Evolutionary conservation across 2,888 invertebrate species (phyloP), one percentile per base, ranked within the genome.

Genomic region (Xestoiulus laeticollis): DNA sequence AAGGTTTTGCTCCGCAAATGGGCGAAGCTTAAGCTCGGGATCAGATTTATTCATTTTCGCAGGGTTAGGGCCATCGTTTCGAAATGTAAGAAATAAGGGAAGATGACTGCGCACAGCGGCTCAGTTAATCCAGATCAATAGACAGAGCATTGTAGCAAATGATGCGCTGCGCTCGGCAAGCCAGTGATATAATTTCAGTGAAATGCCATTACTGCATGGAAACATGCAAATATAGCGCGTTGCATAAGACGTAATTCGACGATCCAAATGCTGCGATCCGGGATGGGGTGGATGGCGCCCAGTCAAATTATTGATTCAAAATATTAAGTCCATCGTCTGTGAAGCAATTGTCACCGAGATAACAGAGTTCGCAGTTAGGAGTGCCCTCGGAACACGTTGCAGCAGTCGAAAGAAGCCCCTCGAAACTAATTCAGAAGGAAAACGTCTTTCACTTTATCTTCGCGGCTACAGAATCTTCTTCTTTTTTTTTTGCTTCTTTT

Each of bases 281-380:
- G 44, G 44, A 44, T 14, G 44, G 44, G 44, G 44, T 44, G 44
- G 44, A 0, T 5, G 59, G 5, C 59, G 10, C 16, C 59, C 84
- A 8, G n/a, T 14, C 38, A 14, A 33, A 32, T 84, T 84, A 38
- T 84, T 84, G 84, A 33, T 84, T 59, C 59, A 12, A n/a, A 84
- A 84, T 84, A 84, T 84, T 84, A 84, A 84, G 84, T 84, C 84
- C 84, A 84, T 84, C 84, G 84, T 16, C 84, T 38, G 84, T n/a
- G 84, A 84, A 84, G 84, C 84, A 84, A 84, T 84, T 84, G 84
- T 84, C 84, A 84, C 84, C 84, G 84, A 84, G 84, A 84, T 84
- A 84, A 84, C 84, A 84, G 84, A 84, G 84, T 84, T 84, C 84
- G 84, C 84, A 84, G 84, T 84, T 84, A 84, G 84, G n/a, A 33